Evolutionary conservation across 2,113 vertebrate genomes (phyloP), one percentile per base, ranked within the genome.

Genomic region (Panurus biarmicus): DNA sequence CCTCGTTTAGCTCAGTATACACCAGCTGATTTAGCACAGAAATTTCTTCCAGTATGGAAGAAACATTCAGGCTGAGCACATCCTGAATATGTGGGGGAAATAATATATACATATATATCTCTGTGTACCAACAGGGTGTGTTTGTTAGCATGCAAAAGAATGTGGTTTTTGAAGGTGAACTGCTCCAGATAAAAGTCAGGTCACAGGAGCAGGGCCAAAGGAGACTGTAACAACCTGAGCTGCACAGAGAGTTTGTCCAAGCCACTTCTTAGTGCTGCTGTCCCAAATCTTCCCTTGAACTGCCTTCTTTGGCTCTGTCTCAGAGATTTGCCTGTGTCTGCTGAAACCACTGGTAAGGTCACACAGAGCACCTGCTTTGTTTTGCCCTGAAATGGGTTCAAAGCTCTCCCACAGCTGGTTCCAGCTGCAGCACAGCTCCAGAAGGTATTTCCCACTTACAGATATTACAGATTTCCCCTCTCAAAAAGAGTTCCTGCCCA

Each of bases 41-140:
- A 23, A 45, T 60, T 80, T 56, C 77, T 66, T 87, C 44, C 67
- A 64, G 0, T 8, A 11, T 4, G 7, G 56, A 66, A 61, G 31
- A 85, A 89, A 64, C 12, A 74, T 9, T 86, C n/a, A 73, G 53
- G 38, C 40, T 42, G 29, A 31, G 25, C 13, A 69, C 1, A 3
- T n/a, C 33, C 47, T 60, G 60, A 94, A 64, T 14, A 70, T 14
- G 6, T 4, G 9, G 8, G 12, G n/a, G 9, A 44, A 60, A 51
- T 58, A 1, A 25, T 2, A 65, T 7, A 15, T 3, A 25, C 2
- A 36, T 26, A 7, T 42, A 2, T 25, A 7, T 38, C 8, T 33
- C 2, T 48, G 28, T 11, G 53, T 64, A 31, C n/a, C 26, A 62
- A 56, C 2, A 29, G 89, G 60, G 76, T 33, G 73, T 80, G 69